Evolutionary conservation across 2,888 invertebrate genomes (phyloP), one percentile per base, ranked within the genome.

Genomic region (Ceramica pisi): DNA sequence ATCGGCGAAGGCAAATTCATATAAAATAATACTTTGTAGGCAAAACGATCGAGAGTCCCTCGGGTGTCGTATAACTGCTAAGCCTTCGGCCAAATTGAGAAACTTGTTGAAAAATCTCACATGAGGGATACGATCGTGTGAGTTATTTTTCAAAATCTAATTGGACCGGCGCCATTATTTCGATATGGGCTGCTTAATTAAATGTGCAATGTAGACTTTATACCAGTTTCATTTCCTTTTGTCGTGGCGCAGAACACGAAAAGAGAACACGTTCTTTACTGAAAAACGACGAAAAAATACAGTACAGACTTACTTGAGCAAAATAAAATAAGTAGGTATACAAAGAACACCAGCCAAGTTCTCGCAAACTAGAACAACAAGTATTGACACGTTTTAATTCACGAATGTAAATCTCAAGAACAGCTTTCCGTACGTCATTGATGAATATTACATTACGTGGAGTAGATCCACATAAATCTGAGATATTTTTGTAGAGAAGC

Each of bases 1-100:
- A 89, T 88, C 83, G 88, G 87, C 86, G 78, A 83, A 89, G 89
- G 89, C 89, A 90, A 81, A 92, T 92, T 92, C 91, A 90, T 92
- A 94, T 93, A 92, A 92, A 92, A 92, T 93, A 93, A 92, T 93
- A 94, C 91, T 93, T 93, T 91, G 91, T 90, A 93, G 91, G 92
- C 91, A 91, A 93, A 93, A 88, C 93, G 93, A 92, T 94, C 90
- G 92, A 87, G 88, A 80, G 86, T 90, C 94, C 90, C 93, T 78
- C 74, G 91, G 87, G 93, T 85, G 87, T 88, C 91, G 89, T 94
- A 94, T 93, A 94, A 93, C 91, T 92, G 92, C 90, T 93, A 92
- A 93, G 90, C 92, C 92, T 91, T 90, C 90, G 86, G 88, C 92
- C 88, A 92, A 93, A 94, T 94, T 92, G 92, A 91, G 92, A 92